Evolutionary conservation across 2,113 vertebrate genomes (phyloP).

Genomic region (Rhynchomys soricoides): DNA sequence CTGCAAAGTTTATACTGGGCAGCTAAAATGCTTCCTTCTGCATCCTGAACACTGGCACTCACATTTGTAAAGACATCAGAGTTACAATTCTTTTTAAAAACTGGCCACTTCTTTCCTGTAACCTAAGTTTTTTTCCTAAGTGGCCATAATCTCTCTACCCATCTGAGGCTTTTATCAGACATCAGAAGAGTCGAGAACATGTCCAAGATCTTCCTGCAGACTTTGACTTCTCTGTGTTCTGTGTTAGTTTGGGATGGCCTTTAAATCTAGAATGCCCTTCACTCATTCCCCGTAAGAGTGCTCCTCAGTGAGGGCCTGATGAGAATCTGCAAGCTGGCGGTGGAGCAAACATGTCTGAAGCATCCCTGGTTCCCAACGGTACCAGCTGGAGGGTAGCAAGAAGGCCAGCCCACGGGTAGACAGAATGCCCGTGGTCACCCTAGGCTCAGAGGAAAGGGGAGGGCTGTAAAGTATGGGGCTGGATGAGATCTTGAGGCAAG

Average conservation of each 20-base stretch:
- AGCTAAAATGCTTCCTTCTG: neutral
- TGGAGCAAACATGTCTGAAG: neutral
- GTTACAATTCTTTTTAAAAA: neutral
- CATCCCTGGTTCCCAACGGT: neutral
- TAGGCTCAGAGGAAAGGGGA: neutral
- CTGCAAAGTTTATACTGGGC: neutral
- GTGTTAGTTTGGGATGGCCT: neutral
- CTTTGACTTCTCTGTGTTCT: neutral
- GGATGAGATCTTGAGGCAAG: neutral
- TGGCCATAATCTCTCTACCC: neutral
- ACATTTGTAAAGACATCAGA: neutral
- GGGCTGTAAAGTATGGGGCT: too few relatives aligned
- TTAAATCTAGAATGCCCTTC: neutral
- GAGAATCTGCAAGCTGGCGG: neutral
- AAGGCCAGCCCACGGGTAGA: neutral
- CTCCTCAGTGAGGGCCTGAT: neutral
- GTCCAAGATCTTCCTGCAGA: neutral
- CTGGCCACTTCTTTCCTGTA: conserved; percentile 3
- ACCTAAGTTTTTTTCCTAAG: neutral
- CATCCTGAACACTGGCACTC: neutral
- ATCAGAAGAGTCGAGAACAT: neutral
- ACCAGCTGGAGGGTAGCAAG: neutral
- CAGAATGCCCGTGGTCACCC: neutral
- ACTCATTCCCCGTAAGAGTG: neutral
- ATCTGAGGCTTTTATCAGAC: neutral